Evolutionary conservation across 2,797 vertebrate species (phyloP).

Genomic region (Spinus olivaceus): DNA sequence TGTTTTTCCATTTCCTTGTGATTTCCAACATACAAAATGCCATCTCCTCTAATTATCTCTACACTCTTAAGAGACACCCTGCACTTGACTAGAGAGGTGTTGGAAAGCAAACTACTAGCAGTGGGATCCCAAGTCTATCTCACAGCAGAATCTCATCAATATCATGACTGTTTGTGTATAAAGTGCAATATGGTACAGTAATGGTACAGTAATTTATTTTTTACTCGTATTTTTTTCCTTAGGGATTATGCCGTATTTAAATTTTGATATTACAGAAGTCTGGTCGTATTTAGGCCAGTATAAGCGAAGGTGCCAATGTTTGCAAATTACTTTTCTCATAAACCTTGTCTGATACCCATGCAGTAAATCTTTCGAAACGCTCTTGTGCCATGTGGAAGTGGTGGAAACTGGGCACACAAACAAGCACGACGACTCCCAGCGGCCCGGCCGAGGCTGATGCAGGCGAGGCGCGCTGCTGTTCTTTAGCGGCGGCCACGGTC

Average conservation of each 20-base stretch:
- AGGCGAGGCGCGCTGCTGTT: rapidly evolving
- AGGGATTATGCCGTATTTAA: neutral
- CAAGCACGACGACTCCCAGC: rapidly evolving
- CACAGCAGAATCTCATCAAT: neutral
- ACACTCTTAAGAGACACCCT: neutral
- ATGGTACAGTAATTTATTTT: rapidly evolving
- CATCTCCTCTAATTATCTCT: neutral
- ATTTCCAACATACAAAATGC: neutral
- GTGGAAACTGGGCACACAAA: neutral
- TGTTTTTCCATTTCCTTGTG: neutral
- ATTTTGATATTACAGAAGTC: rapidly evolving
- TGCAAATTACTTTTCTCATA: neutral
- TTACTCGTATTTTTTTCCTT: neutral
- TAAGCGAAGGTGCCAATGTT: neutral
- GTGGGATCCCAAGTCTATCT: neutral
- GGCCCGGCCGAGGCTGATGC: neutral
- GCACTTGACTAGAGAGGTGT: neutral
- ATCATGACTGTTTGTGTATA: neutral
- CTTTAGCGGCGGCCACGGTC: neutral
- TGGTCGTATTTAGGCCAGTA: rapidly evolving
- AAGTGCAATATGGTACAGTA: neutral
- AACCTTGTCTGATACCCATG: neutral
- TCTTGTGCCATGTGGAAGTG: neutral
- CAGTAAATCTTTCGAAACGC: neutral
- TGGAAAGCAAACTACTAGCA: neutral